Conservation (phyloP, 2,797 vertebrate species). For the Silurus aristotelis region DNA sequence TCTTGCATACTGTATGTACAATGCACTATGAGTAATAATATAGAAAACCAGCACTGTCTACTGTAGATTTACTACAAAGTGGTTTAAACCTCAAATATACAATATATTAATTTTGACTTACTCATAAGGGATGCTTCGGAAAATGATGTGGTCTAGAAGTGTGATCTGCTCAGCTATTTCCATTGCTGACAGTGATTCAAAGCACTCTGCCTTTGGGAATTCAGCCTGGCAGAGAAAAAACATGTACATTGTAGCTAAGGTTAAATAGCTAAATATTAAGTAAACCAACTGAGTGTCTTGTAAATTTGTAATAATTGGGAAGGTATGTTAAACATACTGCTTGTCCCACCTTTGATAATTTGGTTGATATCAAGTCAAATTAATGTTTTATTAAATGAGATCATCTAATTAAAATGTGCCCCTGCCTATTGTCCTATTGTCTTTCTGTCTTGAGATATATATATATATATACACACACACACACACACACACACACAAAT, state of each 20-base stretch:
- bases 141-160: conserved; percentile 91
- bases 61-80: background rate
- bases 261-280: background rate
- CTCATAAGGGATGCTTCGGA: conserved; percentile 97
- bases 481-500: no score
- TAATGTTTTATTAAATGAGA: background rate
- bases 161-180: conserved; percentile 97
- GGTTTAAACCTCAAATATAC: background rate
- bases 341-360: background rate
- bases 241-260: conserved; percentile 23
- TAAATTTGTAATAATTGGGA: background rate
- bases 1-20: background rate
- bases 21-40: background rate
- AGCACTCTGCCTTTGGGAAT: conserved; percentile 85
- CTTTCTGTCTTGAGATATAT: no score
- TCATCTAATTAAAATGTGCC: background rate
- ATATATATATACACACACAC: no score
- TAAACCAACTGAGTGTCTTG: background rate
- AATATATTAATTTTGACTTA: conserved; percentile 67
- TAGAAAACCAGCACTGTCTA: background rate
- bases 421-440: background rate
- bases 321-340: background rate
- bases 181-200: conserved; percentile 93
- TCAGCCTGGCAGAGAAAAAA: conserved; percentile 74
- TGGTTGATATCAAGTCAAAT: background rate